These are phyloP conservation scores for Belonocnema kinseyi DNA, from an alignment of 1,140 invertebrate species.

Conservation along the genomic window DNA sequence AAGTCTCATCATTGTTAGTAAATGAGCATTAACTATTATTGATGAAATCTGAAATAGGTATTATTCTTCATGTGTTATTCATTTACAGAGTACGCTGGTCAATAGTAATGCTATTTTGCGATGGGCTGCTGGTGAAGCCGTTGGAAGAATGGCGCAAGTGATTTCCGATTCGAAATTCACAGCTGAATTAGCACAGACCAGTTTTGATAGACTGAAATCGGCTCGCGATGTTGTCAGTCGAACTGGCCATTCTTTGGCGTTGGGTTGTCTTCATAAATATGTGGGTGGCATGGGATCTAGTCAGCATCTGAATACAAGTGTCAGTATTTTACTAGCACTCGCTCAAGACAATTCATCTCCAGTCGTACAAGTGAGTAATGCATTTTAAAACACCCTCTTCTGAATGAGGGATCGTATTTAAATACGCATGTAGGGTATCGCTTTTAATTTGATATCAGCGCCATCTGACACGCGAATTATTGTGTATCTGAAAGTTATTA, in stretches of 20 bases:
- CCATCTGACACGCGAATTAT: too few species aligned
- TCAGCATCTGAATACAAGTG: constrained; percentile 94
- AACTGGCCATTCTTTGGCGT: constrained; percentile 94
- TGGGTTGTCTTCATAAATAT: constrained; percentile 94
- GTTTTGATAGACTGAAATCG: constrained; percentile 92
- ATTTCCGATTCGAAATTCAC: constrained; percentile 91
- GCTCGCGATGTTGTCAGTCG: constrained; percentile 91
- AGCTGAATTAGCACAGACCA: constrained; percentile 92
- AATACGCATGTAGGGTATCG: too few species aligned
- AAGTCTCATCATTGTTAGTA: constrained; percentile 84
- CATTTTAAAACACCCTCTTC: background rate
- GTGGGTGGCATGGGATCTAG: constrained; percentile 93
- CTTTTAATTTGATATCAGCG: too few species aligned
- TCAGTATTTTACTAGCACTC: constrained; percentile 94
- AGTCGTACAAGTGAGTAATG: constrained; percentile 86
- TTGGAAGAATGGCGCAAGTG: constrained; percentile 93
- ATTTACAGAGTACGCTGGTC: constrained; percentile 82
- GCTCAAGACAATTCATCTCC: constrained; percentile 94
- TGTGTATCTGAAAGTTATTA: too few species aligned
- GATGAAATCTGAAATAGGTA: background rate
- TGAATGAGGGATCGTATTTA: too few species aligned
- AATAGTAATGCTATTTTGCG: constrained; percentile 90
- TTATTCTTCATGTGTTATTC: background rate
- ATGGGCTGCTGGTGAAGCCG: constrained; percentile 91
- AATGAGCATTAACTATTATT: constrained; percentile 21